Evolutionary conservation across 2,797 vertebrate genomes (phyloP), one percentile per base, ranked within the genome.

Genomic region (Macropodus opercularis): DNA sequence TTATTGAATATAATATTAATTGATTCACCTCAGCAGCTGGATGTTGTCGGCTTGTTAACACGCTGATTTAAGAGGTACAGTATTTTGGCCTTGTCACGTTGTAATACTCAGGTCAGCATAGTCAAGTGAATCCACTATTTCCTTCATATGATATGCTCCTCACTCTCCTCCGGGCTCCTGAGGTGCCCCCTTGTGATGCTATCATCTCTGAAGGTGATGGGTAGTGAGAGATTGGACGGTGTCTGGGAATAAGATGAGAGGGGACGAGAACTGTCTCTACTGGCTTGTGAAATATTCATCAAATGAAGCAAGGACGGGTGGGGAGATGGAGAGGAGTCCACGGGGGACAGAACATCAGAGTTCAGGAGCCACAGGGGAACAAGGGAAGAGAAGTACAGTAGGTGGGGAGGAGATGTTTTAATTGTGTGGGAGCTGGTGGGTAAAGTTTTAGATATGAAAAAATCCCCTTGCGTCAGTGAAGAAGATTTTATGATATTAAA

Each of bases 201-300:
- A 72, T 79, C 44, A 17, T 72, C 72, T 83, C 75, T 81, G 74
- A 82, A 85, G 84, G 81, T 84, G 87, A 87, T 84, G 72, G 81
- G 85, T 81, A 69, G 78, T 70, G 82, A 82, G 89, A 85, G 85
- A 59, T 47, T 9, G 65, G 63, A 69, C 64, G 7, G 48, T 58
- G 77, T 82, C 80, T 80, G 80, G 75, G 78, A 84, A 75, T 77
- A 70, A 66, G 74, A 81, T 72, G 62, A 74, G 83, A 79, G 76
- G 79, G 72, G 79, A 77, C 71, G 73, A 77, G 70, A 72, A 60
- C 71, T 58, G 75, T 87, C 90, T 87, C 86, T 74, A 75, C 83
- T 86, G 85, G 85, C 83, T 88, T 84, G 89, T 91, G 78, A 91
- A 91, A 91, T 90, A 89, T 91, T 90, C 81, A 91, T 90, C 80